Evolutionary conservation across 2,888 invertebrate genomes (phyloP).

Genomic region (Eupithecia dodoneata): DNA sequence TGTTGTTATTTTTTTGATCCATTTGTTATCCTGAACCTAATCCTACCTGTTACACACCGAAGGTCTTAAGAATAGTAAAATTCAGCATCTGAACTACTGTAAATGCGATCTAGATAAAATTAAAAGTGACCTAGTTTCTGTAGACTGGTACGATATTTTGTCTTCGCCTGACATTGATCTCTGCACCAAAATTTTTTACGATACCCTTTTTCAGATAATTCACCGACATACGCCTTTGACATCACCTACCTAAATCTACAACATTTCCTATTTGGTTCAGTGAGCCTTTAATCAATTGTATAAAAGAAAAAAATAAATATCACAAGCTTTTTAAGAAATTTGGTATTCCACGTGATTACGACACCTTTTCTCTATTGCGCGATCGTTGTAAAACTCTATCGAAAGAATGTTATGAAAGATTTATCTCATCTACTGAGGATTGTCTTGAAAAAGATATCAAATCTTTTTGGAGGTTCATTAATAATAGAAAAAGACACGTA

Average conservation of each 20-base stretch:
- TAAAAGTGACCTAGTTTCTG: background rate
- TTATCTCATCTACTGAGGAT: no score
- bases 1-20: no score
- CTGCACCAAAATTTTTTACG: background rate
- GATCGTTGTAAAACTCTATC: no score
- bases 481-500: no score
- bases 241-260: background rate
- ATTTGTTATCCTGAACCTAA: no score
- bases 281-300: conserved; percentile 6
- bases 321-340: background rate
- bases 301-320: background rate
- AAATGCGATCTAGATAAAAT: background rate
- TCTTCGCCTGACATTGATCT: background rate
- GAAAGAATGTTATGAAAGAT: no score
- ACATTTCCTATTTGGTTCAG: conserved; percentile 4
- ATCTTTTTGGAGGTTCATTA: no score
- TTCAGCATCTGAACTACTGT: background rate
- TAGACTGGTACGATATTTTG: background rate
- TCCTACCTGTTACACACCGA: no score
- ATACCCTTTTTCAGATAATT: background rate
- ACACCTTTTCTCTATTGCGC: no score
- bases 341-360: no score
- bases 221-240: background rate
- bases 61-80: background rate
- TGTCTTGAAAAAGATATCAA: no score